Conservation (phyloP, 2,113 vertebrate species). For the Laterallus jamaicensis region DNA sequence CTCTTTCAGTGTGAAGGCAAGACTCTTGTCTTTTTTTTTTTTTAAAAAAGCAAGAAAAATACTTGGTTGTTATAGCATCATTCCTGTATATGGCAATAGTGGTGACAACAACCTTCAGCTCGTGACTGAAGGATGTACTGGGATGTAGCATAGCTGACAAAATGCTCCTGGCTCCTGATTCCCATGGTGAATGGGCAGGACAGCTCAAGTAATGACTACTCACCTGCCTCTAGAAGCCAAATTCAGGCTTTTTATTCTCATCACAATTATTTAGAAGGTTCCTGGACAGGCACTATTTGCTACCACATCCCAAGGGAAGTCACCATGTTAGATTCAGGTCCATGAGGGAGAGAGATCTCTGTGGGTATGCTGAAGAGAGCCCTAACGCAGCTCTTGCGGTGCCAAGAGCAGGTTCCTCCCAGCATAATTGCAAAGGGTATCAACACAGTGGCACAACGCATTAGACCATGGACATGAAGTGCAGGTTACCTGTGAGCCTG, state of each 20-base stretch:
- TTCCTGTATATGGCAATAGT: neutral
- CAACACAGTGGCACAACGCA: neutral
- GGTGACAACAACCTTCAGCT: neutral
- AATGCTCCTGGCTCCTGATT: neutral
- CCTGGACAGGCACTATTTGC: neutral
- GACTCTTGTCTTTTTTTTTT: neutral
- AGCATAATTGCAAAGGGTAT: neutral
- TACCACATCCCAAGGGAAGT: neutral
- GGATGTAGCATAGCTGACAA: neutral
- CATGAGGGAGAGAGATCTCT: neutral
- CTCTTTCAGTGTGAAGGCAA: neutral
- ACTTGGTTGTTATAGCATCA: neutral
- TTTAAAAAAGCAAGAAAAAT: neutral
- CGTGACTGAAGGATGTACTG: neutral
- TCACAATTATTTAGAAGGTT: neutral
- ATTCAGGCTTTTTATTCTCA: neutral
- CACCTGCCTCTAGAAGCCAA: neutral
- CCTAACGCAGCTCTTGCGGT: neutral
- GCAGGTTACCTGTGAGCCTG: constrained; percentile 90
- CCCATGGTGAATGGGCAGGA: neutral
- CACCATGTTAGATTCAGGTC: neutral
- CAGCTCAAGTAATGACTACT: neutral
- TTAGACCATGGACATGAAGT: neutral
- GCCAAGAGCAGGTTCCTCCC: fast-evolving
- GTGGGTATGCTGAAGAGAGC: neutral